Evolutionary conservation across 1,140 invertebrate genomes (phyloP), one percentile per base, ranked within the genome.

Genomic region (Zaprionus davidi): DNA sequence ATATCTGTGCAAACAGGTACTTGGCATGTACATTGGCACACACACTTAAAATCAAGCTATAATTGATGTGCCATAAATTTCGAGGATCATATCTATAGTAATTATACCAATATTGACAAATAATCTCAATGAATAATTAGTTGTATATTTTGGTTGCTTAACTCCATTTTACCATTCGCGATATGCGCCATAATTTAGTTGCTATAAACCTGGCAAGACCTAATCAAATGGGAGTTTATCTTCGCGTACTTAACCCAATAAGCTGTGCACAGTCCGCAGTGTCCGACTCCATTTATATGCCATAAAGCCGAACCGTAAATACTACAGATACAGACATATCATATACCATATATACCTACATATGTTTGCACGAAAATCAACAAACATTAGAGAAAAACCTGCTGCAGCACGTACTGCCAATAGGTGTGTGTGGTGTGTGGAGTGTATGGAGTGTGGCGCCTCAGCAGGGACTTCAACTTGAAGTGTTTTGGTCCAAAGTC

Each of bases 401-500:
- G 36, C 46, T 51, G 46, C 4, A 17, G 41, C 41, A 46, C 41
- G 41, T 46, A 46, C n/a, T 46, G 7, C n/a, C 31, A 34, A 34
- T 34, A 34, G 31, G 31, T 34, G 31, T 34, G 9, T 31, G 7
- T 31, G 7, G 28, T 31, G 28, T 31, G 28, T 9, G 20, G 28
- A 9, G 28, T 31, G 28, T 9, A 1, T 20, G 28, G 31, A 34
- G 38, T 41, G 38, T 49, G 44, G 44, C 46, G 20, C 20, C 31
- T 34, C 46, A 53, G 58, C 49, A 41, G 67, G 24, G 58, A 41
- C 38, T 58, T 28, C 41, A 60, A 68, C 64, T 73, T 73, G 65
- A 60, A 73, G 65, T 59, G 46, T 57, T 60, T 60, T 74, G 46
- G 71, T 74, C 49, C 56, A 74, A 62, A 74, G 71, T 74, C 66